Evolutionary conservation across 2,113 vertebrate species (phyloP), one percentile per base, ranked within the genome.

Genomic region (Phodopus roborovskii): DNA sequence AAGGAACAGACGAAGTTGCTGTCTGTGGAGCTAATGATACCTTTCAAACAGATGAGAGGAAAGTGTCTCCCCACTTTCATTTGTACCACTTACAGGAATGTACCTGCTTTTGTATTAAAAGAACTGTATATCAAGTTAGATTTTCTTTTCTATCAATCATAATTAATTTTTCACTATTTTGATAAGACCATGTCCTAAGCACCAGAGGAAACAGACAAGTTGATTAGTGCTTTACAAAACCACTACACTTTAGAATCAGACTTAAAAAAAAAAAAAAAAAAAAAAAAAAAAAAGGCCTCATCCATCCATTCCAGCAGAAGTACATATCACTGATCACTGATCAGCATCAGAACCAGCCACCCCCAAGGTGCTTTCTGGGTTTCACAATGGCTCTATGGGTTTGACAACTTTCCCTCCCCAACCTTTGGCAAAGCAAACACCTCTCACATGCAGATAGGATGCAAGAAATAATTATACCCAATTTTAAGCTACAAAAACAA

Each of bases 81-180:
- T 91, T 97, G 91, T 58, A 90, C 60, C 58, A 96, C 58, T 97
- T 96, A 95, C 0, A 91, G 53, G 68, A 95, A 96, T 82, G 95
- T 94, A 91, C 86, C 92, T 94, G 79, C 86, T 96, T 96, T 94
- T 94, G 60, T 87, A 91, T 78, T 97, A 95, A 96, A 92, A 94
- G 70, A 96, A 95, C 97, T 81, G 56, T n/a, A n/a, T 73, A 94
- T 77, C 95, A 95, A 92, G 85, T 86, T 85, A 92, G 53, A 92
- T 83, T 92, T 95, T 95, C 92, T 93, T 95, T 95, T 88, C 90
- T 89, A 94, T 94, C 93, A 91, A 87, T 96, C 89, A 97, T 39
- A 95, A 90, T 93, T 95, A 92, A 91, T 79, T 90, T 96, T 77
- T 88, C 88, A 92, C 79, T 96, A 94, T 94, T 95, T 96, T 92